Percentiles rank a stretch among this genome's conserved stretches.
These are phyloP conservation scores for Euproctis similis DNA, from an alignment of 2,888 invertebrate species.

Conservation along the genomic window DNA sequence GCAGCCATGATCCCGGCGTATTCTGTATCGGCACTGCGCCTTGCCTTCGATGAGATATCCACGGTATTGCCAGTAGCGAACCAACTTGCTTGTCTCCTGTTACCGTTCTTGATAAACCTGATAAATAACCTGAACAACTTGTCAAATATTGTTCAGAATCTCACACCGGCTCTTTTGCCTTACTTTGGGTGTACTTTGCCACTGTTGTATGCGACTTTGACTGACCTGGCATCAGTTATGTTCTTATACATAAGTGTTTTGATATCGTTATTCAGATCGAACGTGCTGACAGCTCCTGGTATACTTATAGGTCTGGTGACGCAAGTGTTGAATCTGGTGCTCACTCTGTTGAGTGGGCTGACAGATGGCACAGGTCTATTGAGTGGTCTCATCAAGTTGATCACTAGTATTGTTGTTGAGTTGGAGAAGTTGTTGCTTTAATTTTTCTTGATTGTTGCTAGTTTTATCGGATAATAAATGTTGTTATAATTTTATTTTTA, in stretches of 20 bases:
- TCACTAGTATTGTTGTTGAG: conserved; percentile 53
- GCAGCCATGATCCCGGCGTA: conserved; percentile 66
- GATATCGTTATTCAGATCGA: conserved; percentile 60
- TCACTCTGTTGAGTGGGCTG: conserved; percentile 51
- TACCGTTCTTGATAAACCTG: conserved; percentile 60
- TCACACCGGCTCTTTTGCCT: conserved; percentile 59
- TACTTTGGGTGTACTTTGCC: conserved; percentile 66
- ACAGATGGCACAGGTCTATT: conserved; percentile 51
- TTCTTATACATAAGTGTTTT: conserved; percentile 62
- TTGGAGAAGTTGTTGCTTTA: conserved; percentile 48
- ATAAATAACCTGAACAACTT: conserved; percentile 65
- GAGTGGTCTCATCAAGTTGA: conserved; percentile 51
- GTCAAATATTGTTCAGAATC: conserved; percentile 62
- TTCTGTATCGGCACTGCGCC: conserved; percentile 54
- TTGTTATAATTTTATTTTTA: too few relatives aligned
- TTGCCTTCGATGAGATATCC: conserved; percentile 63
- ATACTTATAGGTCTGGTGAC: conserved; percentile 45
- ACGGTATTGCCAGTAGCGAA: conserved; percentile 56
- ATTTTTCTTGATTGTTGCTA: conserved; percentile 1
- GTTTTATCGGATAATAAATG: not conserved
- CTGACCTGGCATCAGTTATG: conserved; percentile 59
- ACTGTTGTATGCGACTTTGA: conserved; percentile 55
- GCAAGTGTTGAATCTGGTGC: conserved; percentile 50
- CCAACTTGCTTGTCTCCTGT: conserved; percentile 52
- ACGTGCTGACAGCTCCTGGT: conserved; percentile 57